These are phyloP conservation scores for Cossypha caffra DNA, from an alignment of 2,797 vertebrate genomes.

Conservation along the genomic window DNA sequence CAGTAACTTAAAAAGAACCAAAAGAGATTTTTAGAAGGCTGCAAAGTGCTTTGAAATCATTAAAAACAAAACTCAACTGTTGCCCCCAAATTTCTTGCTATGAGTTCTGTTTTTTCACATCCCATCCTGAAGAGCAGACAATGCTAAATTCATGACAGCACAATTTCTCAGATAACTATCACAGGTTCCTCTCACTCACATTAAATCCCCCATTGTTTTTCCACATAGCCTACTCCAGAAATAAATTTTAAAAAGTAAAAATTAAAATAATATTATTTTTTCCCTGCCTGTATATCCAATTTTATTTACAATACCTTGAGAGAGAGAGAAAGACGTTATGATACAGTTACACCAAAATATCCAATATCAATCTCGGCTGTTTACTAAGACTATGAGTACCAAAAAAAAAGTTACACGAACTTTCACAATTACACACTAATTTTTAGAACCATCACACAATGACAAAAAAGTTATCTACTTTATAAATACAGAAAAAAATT, in stretches of 20 bases:
- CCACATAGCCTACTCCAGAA: neutral
- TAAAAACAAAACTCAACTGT: neutral
- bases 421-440: neutral
- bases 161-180: neutral
- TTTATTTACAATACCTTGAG: constrained; percentile 25
- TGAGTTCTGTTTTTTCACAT: constrained; percentile 2
- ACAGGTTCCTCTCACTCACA: neutral
- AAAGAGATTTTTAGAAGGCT: neutral
- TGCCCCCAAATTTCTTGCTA: neutral
- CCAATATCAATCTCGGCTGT: neutral
- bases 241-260: neutral
- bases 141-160: neutral
- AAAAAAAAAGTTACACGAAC: neutral
- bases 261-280: neutral
- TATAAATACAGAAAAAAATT: neutral
- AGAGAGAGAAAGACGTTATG: neutral
- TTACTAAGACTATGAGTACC: neutral
- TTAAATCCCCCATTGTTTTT: neutral
- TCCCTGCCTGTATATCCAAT: neutral
- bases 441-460: neutral
- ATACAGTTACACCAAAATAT: neutral
- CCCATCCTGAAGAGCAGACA: neutral
- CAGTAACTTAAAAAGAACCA: neutral
- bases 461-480: neutral
- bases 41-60: neutral